These are phyloP conservation scores for Phoebastria nigripes DNA, from an alignment of 2,797 vertebrate species.

Conservation along the genomic window DNA sequence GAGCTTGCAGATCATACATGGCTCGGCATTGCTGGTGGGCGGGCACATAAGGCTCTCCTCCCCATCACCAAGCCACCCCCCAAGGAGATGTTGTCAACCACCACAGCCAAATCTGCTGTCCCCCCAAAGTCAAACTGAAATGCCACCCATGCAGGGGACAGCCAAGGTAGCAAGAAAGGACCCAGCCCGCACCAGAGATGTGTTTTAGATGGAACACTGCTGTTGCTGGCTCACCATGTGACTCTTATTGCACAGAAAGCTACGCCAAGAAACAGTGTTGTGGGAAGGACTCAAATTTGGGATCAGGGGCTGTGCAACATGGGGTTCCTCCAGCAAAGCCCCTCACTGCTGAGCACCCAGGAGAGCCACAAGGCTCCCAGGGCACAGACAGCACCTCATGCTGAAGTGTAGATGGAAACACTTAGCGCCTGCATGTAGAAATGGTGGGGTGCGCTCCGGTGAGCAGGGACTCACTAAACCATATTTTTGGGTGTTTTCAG, in stretches of 20 bases:
- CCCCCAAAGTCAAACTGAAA: not conserved
- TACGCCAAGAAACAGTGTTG: accelerated
- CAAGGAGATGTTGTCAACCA: not conserved
- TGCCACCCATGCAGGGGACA: not conserved
- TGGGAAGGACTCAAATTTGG: not conserved
- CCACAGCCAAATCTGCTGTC: not conserved
- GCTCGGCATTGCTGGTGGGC: not conserved
- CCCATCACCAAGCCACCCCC: not conserved
- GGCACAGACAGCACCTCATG: not conserved
- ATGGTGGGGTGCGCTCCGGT: not conserved
- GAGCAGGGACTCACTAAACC: not conserved
- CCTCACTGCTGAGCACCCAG: not conserved
- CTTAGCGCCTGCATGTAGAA: not conserved
- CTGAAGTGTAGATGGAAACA: not conserved
- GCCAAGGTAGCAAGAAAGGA: not conserved
- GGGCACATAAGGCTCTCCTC: not conserved
- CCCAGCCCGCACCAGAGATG: not conserved
- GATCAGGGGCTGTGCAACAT: not conserved
- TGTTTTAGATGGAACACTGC: not conserved
- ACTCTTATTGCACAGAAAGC: not conserved
- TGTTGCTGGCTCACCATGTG: accelerated
- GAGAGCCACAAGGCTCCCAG: not conserved
- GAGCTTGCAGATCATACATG: too few relatives aligned
- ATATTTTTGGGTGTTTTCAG: not conserved
- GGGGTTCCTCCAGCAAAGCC: not conserved